Evolutionary conservation across 1,140 invertebrate species (phyloP).

Genomic region (Leptinotarsa lineolata): DNA sequence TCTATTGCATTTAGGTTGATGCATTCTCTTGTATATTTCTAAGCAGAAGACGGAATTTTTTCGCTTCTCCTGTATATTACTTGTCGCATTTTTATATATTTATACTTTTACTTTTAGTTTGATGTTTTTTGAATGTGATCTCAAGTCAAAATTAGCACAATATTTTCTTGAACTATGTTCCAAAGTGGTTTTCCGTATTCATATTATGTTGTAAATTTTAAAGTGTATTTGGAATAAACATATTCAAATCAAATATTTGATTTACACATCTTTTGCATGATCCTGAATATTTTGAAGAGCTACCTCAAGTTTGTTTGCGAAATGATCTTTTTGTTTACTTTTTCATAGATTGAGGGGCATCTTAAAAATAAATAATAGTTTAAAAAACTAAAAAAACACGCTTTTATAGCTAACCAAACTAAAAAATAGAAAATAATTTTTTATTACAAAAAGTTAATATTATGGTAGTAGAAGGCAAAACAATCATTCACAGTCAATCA

Average conservation of each 20-base stretch:
- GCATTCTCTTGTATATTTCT: slow-evolving; percentile 34
- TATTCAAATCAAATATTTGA: slow-evolving; percentile 26
- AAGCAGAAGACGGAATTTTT: background rate
- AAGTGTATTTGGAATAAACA: slow-evolving; percentile 50
- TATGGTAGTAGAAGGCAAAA: too few species aligned
- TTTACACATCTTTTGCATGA: too few species aligned
- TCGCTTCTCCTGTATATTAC: slow-evolving; percentile 30
- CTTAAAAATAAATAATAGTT: too few species aligned
- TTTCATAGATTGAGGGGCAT: too few species aligned
- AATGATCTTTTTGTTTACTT: too few species aligned
- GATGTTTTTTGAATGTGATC: slow-evolving; percentile 46
- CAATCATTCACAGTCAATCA: too few species aligned
- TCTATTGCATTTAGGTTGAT: slow-evolving; percentile 38
- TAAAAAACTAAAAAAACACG: too few species aligned
- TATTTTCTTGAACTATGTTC: slow-evolving; percentile 37
- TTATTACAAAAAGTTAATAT: too few species aligned
- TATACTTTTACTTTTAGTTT: slow-evolving; percentile 28
- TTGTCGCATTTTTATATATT: slow-evolving; percentile 35
- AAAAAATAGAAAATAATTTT: too few species aligned
- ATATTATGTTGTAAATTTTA: slow-evolving; percentile 47
- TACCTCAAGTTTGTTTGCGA: too few species aligned
- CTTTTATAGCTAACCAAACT: too few species aligned
- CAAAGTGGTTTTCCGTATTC: slow-evolving; percentile 36
- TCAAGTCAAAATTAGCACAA: slow-evolving; percentile 51
- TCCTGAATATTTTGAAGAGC: too few species aligned